Evolutionary conservation across 2,797 vertebrate genomes (phyloP), one percentile per base, ranked within the genome.

Genomic region (Sebastes baramenuke): DNA sequence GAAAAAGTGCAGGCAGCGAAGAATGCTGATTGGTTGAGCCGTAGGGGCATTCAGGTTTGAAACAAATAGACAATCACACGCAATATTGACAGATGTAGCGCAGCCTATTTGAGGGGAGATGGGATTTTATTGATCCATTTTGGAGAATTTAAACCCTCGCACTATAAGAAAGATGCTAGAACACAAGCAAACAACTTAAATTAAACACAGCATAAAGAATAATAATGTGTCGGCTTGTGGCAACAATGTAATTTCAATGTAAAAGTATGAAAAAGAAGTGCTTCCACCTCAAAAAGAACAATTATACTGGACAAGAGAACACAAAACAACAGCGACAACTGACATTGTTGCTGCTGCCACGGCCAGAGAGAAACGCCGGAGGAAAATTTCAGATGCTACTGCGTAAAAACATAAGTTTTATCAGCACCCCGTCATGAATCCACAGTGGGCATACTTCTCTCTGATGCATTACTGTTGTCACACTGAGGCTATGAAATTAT

Each of bases 401-500:
- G 56, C 22, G 30, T 54, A 59, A 71, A 77, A 77, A 68, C 49
- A 58, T 8, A 61, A 75, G 36, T 74, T 76, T 78, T 72, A 78
- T 84, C 69, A 67, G 18, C 13, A 16, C 5, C 24, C 10, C 0
- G 18, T 69, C 81, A 69, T 12, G 58, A 67, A 27, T 25, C 58
- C 62, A 30, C 16, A 42, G 72, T 30, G 60, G 56, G 52, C 59
- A 72, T 29, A 46, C 18, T 66, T 68, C 58, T 82, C 42, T 75
- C 65, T 76, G 72, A 81, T 77, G 66, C 69, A 73, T 68, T 58
- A 46, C 68, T 64, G 72, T 67, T 58, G 22, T 83, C 67, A 83
- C 56, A 66, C 56, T 3, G 64, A 52, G 24, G 58, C 61, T 22
- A 24, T 8, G 16, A 54, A 64, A 82, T 72, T 62, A 67, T 72